These are phyloP conservation scores for Cyprinodon diabolis DNA, from an alignment of 2,797 vertebrate genomes.

Conservation along the genomic window DNA sequence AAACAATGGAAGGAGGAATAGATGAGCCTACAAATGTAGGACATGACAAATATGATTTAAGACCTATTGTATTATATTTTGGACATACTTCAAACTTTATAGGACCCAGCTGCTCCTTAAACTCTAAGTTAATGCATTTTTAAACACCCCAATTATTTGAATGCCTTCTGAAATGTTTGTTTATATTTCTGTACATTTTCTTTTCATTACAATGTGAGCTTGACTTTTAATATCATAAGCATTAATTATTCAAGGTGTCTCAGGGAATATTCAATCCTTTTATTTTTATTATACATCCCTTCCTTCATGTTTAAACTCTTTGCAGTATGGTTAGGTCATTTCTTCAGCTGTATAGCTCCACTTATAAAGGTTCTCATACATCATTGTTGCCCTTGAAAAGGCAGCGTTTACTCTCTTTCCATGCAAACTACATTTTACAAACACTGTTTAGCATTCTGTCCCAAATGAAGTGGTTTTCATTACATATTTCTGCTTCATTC, in stretches of 20 bases:
- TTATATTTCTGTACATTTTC: neutral
- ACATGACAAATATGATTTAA: neutral
- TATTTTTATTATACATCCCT: neutral
- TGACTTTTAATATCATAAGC: neutral
- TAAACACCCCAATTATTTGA: neutral
- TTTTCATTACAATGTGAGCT: neutral
- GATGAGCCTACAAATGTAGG: neutral
- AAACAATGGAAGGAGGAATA: neutral
- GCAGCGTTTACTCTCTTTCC: constrained; percentile 34
- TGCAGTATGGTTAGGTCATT: neutral
- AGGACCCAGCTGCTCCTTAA: neutral
- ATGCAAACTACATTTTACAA: constrained; percentile 43
- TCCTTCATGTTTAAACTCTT: neutral
- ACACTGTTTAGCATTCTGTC: constrained; percentile 47
- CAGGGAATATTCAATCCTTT: neutral
- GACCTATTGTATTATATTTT: neutral
- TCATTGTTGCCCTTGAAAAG: constrained; percentile 25
- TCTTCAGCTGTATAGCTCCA: neutral
- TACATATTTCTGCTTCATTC: constrained; percentile 35
- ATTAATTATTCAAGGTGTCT: neutral
- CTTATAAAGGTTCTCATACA: constrained; percentile 21
- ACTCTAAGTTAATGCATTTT: neutral
- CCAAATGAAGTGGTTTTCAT: constrained; percentile 38
- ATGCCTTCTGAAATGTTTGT: neutral
- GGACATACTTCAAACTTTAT: neutral